Percentiles rank a stretch among this genome's conserved stretches.
Conservation (phyloP, 2,888 invertebrate genomes). For the Diachrysia chrysitis region DNA sequence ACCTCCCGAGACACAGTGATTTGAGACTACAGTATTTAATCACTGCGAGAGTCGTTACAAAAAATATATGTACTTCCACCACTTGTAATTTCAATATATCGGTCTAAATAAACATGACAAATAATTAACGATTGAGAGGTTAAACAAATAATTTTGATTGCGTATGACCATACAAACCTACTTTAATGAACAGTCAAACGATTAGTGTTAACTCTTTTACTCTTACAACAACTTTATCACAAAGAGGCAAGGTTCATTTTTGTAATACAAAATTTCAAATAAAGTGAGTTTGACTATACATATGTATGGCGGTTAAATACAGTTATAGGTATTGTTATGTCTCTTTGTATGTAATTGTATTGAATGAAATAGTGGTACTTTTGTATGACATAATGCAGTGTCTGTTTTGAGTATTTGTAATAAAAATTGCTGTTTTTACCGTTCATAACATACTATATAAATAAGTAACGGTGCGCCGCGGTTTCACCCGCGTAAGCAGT, state of each 20-base stretch:
- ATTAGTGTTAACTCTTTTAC: not conserved
- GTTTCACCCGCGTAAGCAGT: too few relatives aligned
- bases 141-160: slow-evolving; percentile 1
- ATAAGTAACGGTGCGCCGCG: too few relatives aligned
- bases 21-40: too few relatives aligned
- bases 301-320: not conserved
- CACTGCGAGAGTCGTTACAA: too few relatives aligned
- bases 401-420: not conserved
- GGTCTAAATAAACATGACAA: not conserved
- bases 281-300: not conserved
- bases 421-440: not conserved
- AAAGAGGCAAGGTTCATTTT: not conserved
- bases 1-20: too few relatives aligned
- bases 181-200: not conserved
- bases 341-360: slow-evolving; percentile 5
- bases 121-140: not conserved
- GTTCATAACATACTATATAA: not conserved
- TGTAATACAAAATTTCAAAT: not conserved
- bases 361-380: not conserved
- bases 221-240: not conserved
- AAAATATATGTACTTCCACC: too few relatives aligned
- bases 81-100: too few relatives aligned
- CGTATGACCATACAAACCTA: not conserved
- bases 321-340: slow-evolving; percentile 2
- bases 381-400: not conserved